A percentile compares a stretch with the other conserved stretches of the same genome.
These are phyloP conservation scores for Drosophila anomelani DNA, from an alignment of 2,888 invertebrate genomes.

Conservation along the genomic window DNA sequence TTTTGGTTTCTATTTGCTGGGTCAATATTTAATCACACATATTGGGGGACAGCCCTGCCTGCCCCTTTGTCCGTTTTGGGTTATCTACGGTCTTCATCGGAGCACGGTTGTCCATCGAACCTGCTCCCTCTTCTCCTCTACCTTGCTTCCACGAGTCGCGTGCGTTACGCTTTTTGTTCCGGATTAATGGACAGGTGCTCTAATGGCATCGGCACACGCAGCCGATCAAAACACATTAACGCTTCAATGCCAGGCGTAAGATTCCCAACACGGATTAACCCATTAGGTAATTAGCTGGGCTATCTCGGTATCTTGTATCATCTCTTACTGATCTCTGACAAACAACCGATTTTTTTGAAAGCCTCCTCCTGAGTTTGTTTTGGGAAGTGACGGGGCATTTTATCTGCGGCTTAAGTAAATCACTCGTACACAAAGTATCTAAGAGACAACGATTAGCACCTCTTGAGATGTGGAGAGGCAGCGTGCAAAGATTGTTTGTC, in stretches of 20 bases:
- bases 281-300: conserved; percentile 28
- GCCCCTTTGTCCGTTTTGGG: conserved; percentile 8
- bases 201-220: conserved; percentile 28
- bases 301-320: conserved; percentile 8
- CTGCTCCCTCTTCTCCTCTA: background rate
- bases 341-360: background rate
- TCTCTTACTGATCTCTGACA: conserved; percentile 12
- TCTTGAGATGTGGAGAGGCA: conserved; percentile 1
- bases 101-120: conserved; percentile 1
- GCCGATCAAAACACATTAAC: conserved; percentile 21
- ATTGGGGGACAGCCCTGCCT: conserved; percentile 32
- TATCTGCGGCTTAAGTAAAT: conserved; percentile 8
- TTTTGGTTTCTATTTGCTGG: conserved; percentile 28
- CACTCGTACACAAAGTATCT: conserved; percentile 3
- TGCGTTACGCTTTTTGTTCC: conserved; percentile 15
- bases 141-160: conserved; percentile 3
- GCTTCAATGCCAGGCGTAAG: conserved; percentile 14
- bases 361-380: background rate
- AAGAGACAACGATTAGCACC: conserved; percentile 24
- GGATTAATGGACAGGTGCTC: conserved; percentile 6
- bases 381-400: conserved; percentile 16
- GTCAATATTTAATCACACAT: conserved; percentile 57
- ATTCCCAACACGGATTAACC: conserved; percentile 21
- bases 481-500: background rate
- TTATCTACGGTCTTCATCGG: conserved; percentile 24